Base-by-base conservation (phyloP, 2,888 invertebrate species). In the Ormyrus thymus region DNA sequence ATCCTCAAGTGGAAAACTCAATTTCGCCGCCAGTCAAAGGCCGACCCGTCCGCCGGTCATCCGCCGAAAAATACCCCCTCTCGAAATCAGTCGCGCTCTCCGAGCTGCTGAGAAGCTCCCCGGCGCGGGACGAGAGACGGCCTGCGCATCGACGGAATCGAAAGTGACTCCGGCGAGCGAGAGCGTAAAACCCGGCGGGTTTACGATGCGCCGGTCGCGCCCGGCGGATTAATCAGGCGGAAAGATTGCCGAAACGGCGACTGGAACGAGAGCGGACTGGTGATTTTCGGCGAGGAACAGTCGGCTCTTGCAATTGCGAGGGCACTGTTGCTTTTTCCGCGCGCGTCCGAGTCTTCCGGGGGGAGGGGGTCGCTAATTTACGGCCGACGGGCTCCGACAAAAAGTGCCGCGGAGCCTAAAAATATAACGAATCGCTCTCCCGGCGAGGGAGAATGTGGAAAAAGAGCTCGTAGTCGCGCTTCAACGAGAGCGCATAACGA, bases 221-320 rank as follows among this genome's bases (percentile, higher is more conserved):
- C 46, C 43, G 50, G 56, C n/a, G 50, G 45, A 64, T 70, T 76
- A 76, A 70, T 76, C 64, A 58, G 64, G 43, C 62, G n/a, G 50
- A 29, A 70, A 50, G 48, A 62, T 62, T 69, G 62, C 48, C 50
- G 50, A 62, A 72, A 64, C n/a, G n/a, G n/a, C 55, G 46, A 72
- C 50, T 50, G 9, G 29, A 15, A 48, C 48, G 45, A 55, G 13
- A 29, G 9, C 15, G 29, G 58, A 43, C 50, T 50, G 74, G 74
- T 66, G 43, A 74, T 65, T 74, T 74, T 50, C 51, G 50, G 58
- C 7, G 43, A 74, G 2, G 15, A 43, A 11, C 3, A 29, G 29
- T 29, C 29, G 29, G 29, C 29, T 29, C 4, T 29, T 1, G 29
- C 29, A 29, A 29, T 29, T 29, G 29, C 29, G 29, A 29, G n/a